These are phyloP conservation scores for Rana temporaria DNA, from an alignment of 2,113 vertebrate species.

Conservation along the genomic window DNA sequence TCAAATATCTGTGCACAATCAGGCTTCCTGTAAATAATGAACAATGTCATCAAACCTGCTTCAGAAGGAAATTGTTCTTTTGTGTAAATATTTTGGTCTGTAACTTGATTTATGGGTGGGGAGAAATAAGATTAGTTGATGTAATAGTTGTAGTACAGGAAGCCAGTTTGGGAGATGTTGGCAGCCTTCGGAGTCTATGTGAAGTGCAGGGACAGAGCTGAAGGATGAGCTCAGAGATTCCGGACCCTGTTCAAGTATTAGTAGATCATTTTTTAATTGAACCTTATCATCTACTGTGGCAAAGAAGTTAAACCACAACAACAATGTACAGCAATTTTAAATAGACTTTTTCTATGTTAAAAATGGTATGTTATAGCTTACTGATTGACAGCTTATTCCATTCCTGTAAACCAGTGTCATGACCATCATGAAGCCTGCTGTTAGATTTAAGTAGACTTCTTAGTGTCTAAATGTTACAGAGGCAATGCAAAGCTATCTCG, in stretches of 20 bases:
- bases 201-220: slow-evolving; percentile 35
- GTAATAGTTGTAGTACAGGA: slow-evolving; percentile 67
- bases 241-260: slow-evolving; percentile 23
- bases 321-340: slow-evolving; percentile 3
- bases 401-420: slow-evolving; percentile 49
- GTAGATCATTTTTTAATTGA: slow-evolving; percentile 11
- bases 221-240: slow-evolving; percentile 42
- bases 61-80: slow-evolving; percentile 75
- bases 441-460: slow-evolving; percentile 18
- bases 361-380: slow-evolving; percentile 2
- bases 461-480: slow-evolving; percentile 29
- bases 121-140: slow-evolving; percentile 71
- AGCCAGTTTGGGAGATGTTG: slow-evolving; percentile 49
- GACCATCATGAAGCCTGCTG: not conserved
- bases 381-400: slow-evolving; percentile 30
- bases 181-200: not conserved
- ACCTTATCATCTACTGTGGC: not conserved
- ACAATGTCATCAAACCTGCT: slow-evolving; percentile 72
- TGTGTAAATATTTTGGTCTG: slow-evolving; percentile 76
- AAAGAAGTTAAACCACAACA: not conserved
- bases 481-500: slow-evolving; percentile 28
- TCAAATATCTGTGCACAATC: slow-evolving; percentile 74
- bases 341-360: slow-evolving; percentile 28
- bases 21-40: slow-evolving; percentile 76
- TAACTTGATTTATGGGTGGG: slow-evolving; percentile 79